Conservation (phyloP, 1,140 invertebrate genomes). For the Cydia fagiglandana region DNA sequence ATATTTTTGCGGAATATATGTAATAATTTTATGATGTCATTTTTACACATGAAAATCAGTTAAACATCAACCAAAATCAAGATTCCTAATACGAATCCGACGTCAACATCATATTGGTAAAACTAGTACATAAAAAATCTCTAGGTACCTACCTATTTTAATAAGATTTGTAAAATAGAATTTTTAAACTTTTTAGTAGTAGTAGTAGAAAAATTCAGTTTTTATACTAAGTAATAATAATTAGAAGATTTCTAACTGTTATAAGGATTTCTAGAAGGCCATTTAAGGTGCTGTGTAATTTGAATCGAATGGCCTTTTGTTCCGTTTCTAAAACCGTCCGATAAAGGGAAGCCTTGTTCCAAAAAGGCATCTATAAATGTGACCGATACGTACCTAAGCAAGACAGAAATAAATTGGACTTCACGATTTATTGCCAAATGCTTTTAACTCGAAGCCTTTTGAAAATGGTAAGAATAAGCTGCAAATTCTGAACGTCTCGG, state of each 20-base stretch:
- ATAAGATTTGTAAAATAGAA: no score
- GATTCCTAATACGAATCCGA: no score
- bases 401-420: conserved; percentile 59
- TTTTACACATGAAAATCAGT: no score
- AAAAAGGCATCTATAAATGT: conserved; percentile 57
- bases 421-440: conserved; percentile 61
- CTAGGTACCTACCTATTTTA: no score
- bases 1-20: no score
- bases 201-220: no score
- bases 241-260: conserved; percentile 34
- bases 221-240: conserved; percentile 16
- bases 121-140: no score
- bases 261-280: conserved; percentile 35
- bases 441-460: conserved; percentile 54
- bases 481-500: conserved; percentile 14
- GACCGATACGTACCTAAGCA: conserved; percentile 50
- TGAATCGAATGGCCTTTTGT: conserved; percentile 57
- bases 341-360: conserved; percentile 51
- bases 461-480: conserved; percentile 34
- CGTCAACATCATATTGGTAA: no score
- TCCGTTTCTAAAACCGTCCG: conserved; percentile 47
- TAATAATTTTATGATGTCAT: no score
- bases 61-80: no score
- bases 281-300: conserved; percentile 44
- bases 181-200: no score